Evolutionary conservation across 2,888 invertebrate species (phyloP).

Genomic region (Conomelus anceps): DNA sequence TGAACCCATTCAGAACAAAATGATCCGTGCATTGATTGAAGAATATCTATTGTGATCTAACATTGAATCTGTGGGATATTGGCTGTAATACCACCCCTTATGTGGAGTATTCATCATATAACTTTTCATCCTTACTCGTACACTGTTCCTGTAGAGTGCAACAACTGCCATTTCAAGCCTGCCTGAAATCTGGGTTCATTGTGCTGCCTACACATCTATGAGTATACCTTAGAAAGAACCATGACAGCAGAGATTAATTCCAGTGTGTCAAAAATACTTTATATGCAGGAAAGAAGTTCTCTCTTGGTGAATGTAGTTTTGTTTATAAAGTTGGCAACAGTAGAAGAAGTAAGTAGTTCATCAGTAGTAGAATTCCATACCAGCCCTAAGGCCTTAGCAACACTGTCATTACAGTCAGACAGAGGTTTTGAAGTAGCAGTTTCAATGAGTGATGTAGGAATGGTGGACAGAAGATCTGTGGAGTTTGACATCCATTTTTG

Average conservation of each 20-base stretch:
- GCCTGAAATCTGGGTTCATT: no score
- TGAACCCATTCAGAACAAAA: no score
- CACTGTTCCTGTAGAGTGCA: no score
- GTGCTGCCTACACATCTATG: no score
- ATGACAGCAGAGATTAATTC: neutral
- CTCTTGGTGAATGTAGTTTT: neutral
- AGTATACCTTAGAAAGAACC: neutral
- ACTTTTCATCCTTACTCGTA: no score
- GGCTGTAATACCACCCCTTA: no score
- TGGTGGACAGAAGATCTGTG: neutral
- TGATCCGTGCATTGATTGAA: no score
- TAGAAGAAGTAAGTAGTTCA: neutral
- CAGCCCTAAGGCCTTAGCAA: neutral
- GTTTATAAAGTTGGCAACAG: neutral
- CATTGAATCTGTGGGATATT: no score
- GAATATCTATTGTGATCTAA: no score
- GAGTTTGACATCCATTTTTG: neutral
- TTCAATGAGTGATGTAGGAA: neutral
- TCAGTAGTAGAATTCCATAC: neutral
- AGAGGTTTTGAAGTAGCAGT: neutral
- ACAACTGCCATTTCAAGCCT: no score
- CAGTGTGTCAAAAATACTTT: neutral
- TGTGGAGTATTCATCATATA: no score
- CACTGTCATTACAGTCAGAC: neutral
- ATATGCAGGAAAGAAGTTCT: neutral